Base-by-base conservation (phyloP, 2,797 vertebrate species). In the Lithobates sylvaticus region DNA sequence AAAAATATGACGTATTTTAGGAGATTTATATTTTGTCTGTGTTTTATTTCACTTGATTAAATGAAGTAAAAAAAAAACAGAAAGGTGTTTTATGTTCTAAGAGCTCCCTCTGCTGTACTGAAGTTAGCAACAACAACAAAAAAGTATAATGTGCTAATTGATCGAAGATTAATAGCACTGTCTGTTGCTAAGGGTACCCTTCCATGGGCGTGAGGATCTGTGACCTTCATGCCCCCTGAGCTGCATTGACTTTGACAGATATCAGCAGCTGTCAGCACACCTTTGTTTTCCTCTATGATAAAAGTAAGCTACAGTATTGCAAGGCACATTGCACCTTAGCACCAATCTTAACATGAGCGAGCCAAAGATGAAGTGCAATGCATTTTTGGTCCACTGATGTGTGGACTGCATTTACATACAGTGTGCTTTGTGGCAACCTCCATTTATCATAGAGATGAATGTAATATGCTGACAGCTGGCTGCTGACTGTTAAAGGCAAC, bases 51-150 rank as follows among this genome's bases (percentile, higher is more conserved):
- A 54, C 50, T 54, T 13, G 13, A 47, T 47, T 47, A 0, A 47
- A 47, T 32, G 3, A 47, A 12, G 10, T 12, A 47, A 15, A 4
- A 5, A 18, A 50, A 50, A 54, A 15, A 4, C 0, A 23, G 16
- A 16, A 70, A 54, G 7, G 7, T 27, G 44, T 39, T 32, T 78
- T n/a, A 16, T 39, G n/a, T 12, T 9, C 61, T 34, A 32, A 47
- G 81, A 76, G 81, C 81, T 83, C 81, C 81, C 81, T 83, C 81
- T 83, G 58, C 72, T 83, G 81, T 44, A 83, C 26, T 50, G 23
- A 5, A 67, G 3, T 54, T 16, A 61, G 21, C 5, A 23, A 61
- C 39, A 39, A 39, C 39, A 39, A 39, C 0, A 23, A 13, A 58
- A 61, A 61, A 1, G 34, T 39, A 10, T 39, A 39, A 61, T 13